These are phyloP conservation scores for Protobothrops mucrosquamatus DNA, from an alignment of 2,113 vertebrate genomes.

Conservation along the genomic window DNA sequence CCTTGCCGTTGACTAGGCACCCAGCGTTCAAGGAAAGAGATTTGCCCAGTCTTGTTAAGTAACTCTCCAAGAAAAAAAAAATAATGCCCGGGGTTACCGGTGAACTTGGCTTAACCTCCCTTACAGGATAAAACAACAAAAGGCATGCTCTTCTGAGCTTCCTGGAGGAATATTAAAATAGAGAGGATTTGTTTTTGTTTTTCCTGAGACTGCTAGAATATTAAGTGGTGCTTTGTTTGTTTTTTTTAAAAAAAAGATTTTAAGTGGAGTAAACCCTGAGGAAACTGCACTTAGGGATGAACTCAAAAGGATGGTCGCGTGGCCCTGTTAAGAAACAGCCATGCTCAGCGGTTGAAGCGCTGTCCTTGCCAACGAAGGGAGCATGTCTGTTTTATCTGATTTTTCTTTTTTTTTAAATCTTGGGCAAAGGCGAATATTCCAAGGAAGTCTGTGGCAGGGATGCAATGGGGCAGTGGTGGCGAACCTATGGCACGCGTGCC, in stretches of 20 bases:
- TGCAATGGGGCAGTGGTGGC: too few species aligned
- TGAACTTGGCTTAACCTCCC: neutral
- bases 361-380: neutral
- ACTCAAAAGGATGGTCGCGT: neutral
- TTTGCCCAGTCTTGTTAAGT: neutral
- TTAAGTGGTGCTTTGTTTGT: neutral
- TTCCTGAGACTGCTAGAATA: neutral
- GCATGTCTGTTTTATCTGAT: too few species aligned
- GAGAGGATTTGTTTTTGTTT: neutral
- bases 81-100: neutral
- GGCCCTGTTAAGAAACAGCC: neutral
- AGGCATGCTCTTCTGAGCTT: neutral
- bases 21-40: neutral
- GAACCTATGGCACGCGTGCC: too few species aligned
- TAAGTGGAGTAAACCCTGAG: neutral
- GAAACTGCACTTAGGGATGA: neutral
- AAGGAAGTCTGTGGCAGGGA: neutral
- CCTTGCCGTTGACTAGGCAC: neutral
- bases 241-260: neutral
- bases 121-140: neutral
- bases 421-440: neutral
- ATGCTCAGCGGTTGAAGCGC: neutral
- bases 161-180: neutral
- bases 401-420: neutral
- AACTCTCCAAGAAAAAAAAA: neutral